Conservation (phyloP, 2,797 vertebrate species). For the Botia almorhae region DNA sequence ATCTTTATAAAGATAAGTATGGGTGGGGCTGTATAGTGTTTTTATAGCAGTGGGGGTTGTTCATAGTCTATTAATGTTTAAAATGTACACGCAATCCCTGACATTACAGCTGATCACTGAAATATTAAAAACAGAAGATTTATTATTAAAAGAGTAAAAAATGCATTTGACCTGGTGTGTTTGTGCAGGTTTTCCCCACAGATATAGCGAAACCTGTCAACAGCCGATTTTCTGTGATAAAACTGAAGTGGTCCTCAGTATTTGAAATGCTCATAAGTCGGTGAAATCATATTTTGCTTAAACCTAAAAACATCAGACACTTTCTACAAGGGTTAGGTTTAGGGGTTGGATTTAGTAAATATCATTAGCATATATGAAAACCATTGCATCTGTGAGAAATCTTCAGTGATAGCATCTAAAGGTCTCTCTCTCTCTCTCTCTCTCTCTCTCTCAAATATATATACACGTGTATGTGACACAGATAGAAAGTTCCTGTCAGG, state of each 20-base stretch:
- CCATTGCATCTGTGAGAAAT: background rate
- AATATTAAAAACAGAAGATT: constrained; percentile 55
- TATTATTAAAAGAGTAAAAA: constrained; percentile 47
- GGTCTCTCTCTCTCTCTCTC: background rate
- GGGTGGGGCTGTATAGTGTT: background rate
- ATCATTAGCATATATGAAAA: background rate
- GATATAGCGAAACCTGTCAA: background rate
- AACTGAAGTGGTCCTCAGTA: background rate
- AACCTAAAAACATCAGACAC: background rate
- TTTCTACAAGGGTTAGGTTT: background rate
- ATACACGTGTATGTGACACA: background rate
- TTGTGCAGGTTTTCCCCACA: background rate
- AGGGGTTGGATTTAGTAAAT: background rate
- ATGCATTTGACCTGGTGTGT: constrained; percentile 46
- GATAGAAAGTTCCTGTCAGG: background rate
- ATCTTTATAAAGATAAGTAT: background rate
- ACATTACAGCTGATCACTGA: constrained; percentile 57
- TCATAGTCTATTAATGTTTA: constrained; percentile 53
- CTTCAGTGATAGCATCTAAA: background rate
- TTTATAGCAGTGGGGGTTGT: background rate
- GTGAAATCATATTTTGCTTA: background rate
- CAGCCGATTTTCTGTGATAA: background rate
- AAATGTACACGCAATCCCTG: constrained; percentile 45
- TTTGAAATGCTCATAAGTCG: background rate
- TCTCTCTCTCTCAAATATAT: background rate